Conservation (phyloP, 2,888 invertebrate species). For the Melieria crassipennis region DNA sequence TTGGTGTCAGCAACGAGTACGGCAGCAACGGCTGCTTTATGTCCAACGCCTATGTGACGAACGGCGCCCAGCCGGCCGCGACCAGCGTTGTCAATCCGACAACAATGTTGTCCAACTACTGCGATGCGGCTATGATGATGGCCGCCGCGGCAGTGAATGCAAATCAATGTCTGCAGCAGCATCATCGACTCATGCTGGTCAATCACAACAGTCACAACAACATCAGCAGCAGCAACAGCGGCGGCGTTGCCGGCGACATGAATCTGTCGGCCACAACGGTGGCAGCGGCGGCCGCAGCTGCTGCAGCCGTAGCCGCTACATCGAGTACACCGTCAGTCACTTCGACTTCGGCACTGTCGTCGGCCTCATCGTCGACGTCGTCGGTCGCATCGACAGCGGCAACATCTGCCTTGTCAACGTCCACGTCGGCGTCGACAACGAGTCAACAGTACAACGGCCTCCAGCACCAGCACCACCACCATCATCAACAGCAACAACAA, state of each 20-base stretch:
- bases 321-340: constrained; percentile 40
- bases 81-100: constrained; percentile 53
- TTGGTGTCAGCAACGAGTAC: constrained; percentile 22
- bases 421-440: constrained; percentile 26
- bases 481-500: constrained; percentile 27
- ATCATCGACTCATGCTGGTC: constrained; percentile 58
- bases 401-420: constrained; percentile 33
- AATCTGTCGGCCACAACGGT: not conserved
- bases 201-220: constrained; percentile 45
- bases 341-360: constrained; percentile 48
- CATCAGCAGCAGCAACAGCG: constrained; percentile 41
- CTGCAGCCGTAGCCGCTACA: constrained; percentile 44
- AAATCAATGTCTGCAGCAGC: constrained; percentile 63
- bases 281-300: constrained; percentile 34
- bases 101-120: constrained; percentile 64
- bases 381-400: constrained; percentile 42
- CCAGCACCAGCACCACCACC: constrained; percentile 10
- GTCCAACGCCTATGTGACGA: constrained; percentile 37
- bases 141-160: constrained; percentile 64
- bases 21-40: constrained; percentile 25
- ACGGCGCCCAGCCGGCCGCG: constrained; percentile 41
- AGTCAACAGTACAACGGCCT: constrained; percentile 19
- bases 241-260: constrained; percentile 4
- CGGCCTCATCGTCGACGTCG: constrained; percentile 52
- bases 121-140: constrained; percentile 66